Conservation (phyloP, 2,797 vertebrate genomes). For the Silurus lanzhouensis region DNA sequence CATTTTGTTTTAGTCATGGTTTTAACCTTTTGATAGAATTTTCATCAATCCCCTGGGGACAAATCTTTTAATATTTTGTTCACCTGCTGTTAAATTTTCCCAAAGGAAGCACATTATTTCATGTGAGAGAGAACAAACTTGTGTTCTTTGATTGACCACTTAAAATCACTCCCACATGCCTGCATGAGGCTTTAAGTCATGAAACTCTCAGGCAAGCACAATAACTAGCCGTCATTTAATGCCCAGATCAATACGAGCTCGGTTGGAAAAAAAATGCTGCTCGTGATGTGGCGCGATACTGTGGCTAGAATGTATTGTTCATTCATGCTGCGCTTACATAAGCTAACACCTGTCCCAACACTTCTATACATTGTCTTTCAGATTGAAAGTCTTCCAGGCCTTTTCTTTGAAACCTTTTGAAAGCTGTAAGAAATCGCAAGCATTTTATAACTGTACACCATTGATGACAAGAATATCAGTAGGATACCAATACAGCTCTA, state of each 20-base stretch:
- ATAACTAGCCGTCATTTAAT: conserved; percentile 45
- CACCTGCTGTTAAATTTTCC: conserved; percentile 44
- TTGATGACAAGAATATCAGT: conserved; percentile 13
- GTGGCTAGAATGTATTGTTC: conserved; percentile 25
- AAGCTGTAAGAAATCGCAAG: conserved; percentile 21
- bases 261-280: conserved; percentile 7
- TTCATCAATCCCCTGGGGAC: conserved; percentile 33
- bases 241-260: conserved; percentile 21
- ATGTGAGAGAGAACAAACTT: conserved; percentile 36
- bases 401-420: conserved; percentile 23
- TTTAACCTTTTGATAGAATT: conserved; percentile 42
- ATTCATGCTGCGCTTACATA: conserved; percentile 11
- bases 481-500: conserved; percentile 10
- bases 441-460: conserved; percentile 17
- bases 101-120: conserved; percentile 41
- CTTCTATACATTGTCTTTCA: conserved; percentile 25
- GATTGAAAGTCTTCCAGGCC: conserved; percentile 2
- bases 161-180: conserved; percentile 24
- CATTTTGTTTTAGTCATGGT: conserved; percentile 23
- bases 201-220: conserved; percentile 41
- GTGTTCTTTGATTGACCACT: conserved; percentile 45
- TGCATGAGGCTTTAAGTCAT: conserved; percentile 43
- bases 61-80: conserved; percentile 52
- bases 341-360: conserved; percentile 32
- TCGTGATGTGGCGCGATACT: conserved; percentile 21